Base-by-base conservation (phyloP, 1,140 invertebrate species). In the Drosophila asahinai region DNA sequence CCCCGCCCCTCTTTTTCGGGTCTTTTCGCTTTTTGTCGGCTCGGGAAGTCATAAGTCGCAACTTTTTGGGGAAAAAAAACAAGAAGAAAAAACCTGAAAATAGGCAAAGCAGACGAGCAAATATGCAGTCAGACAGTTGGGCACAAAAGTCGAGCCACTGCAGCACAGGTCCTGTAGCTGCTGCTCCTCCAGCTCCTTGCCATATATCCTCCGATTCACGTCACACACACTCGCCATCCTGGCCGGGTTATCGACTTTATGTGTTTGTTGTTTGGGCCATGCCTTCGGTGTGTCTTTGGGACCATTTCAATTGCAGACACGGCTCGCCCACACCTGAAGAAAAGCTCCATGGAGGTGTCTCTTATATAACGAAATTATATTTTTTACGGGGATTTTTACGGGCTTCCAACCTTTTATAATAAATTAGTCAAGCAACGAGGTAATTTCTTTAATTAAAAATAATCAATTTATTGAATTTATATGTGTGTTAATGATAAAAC, bases 241-340 rank as follows among this genome's bases (percentile, higher is more conserved):
- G 71, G 73, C 81, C 81, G 83, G 84, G 84, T 84, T 89, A 89
- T 89, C 84, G 84, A 89, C 86, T 89, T 89, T 89, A 84, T 79
- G 78, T 90, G 84, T 89, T 89, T 89, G 84, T 89, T 89, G 84
- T 89, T 89, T 64, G 68, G 68, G 81, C 82, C 83, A 55, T 72
- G 74, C 72, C 84, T 65, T 80, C 49, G 61, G 42, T 52, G 36
- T 63, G 38, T 63, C 60, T 76, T 78, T 79, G 75, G 59, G 63
- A 38, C 38, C 48, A 72, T 45, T 73, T 73, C 77, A 80, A 73
- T 80, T 80, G 77, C 76, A 80, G 77, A 62, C 49, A 58, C 33
- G 47, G 61, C 17, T 33, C 45, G 33, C 65, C 40, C 48, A 71
- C 70, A 42, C 54, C 12, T 7, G 2, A 33, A 55, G 63, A 68